Percentiles rank a stretch among this genome's conserved stretches.
These are phyloP conservation scores for Scaptomyza polygonia DNA, from an alignment of 2,888 invertebrate species.

Conservation along the genomic window DNA sequence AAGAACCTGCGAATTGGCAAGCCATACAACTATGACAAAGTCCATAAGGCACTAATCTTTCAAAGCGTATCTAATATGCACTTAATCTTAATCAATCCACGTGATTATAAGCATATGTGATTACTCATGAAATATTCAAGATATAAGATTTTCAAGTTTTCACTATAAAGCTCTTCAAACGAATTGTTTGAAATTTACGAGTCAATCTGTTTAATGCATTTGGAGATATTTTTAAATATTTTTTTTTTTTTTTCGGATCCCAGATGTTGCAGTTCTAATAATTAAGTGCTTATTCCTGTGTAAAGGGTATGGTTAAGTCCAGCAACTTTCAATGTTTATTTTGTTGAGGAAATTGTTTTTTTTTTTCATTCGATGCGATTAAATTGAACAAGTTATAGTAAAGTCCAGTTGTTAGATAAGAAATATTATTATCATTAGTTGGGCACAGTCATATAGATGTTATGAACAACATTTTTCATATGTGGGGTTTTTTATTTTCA, in stretches of 20 bases:
- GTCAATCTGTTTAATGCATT: no score
- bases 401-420: conserved; percentile 13
- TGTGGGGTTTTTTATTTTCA: neutral
- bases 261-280: no score
- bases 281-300: no score
- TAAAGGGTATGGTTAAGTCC: no score
- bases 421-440: conserved; percentile 11
- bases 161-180: conserved; percentile 11
- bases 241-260: no score
- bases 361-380: no score
- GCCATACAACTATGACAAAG: conserved; percentile 3
- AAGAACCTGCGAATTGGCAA: no score
- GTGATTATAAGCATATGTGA: neutral
- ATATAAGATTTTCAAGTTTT: conserved; percentile 4
- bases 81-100: conserved; percentile 10
- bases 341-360: no score
- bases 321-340: no score
- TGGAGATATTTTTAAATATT: no score
- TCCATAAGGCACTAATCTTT: conserved; percentile 3
- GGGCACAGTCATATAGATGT: conserved; percentile 7
- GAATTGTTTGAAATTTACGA: no score
- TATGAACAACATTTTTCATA: neutral
- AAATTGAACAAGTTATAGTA: conserved; percentile 4
- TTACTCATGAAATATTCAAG: neutral
- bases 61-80: neutral